Evolutionary conservation across 2,797 vertebrate genomes (phyloP), one percentile per base, ranked within the genome.

Genomic region (Anas bahamensis): DNA sequence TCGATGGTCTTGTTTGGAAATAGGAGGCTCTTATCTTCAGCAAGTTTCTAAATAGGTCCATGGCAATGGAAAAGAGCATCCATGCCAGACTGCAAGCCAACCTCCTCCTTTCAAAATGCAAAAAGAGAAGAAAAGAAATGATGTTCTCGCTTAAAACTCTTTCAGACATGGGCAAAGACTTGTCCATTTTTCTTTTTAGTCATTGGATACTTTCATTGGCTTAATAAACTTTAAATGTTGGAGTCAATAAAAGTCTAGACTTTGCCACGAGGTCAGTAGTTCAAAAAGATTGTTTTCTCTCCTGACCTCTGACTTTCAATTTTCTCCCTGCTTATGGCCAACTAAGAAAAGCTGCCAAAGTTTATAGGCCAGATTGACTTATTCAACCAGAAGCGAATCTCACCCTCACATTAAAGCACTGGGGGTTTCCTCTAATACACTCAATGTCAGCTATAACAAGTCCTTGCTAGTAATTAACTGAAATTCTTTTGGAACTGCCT

Each of bases 311-410:
- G 71, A 66, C 72, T 88, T 46, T 77, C 86, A 44, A 89, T 96
- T 96, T 97, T 95, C 83, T 95, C 73, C 44, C 42, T 95, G 37
- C 44, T 79, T 29, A 78, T 68, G 89, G 33, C 65, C 64, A 92
- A 10, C 68, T 83, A 86, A 60, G 52, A 94, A 90, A 85, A 79
- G 18, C 82, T 93, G 86, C 61, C 59, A 35, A 63, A 79, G 6
- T 66, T 93, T 84, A 75, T 84, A 95, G 93, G 59, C 77, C 76
- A 87, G 86, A 84, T 88, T 91, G 93, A 18, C n/a, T 95, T 35
- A 74, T 88, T 90, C 72, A 93, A 41, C 68, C 28, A 95, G 83
- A 91, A 85, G 33, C 52, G 21, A 94, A 28, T 71, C 73, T 92
- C 73, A 82, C 46, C 86, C 82, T 41, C 70, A 63, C 48, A 17